Evolutionary conservation across 2,888 invertebrate genomes (phyloP).

Genomic region (Tetranychus truncatus): DNA sequence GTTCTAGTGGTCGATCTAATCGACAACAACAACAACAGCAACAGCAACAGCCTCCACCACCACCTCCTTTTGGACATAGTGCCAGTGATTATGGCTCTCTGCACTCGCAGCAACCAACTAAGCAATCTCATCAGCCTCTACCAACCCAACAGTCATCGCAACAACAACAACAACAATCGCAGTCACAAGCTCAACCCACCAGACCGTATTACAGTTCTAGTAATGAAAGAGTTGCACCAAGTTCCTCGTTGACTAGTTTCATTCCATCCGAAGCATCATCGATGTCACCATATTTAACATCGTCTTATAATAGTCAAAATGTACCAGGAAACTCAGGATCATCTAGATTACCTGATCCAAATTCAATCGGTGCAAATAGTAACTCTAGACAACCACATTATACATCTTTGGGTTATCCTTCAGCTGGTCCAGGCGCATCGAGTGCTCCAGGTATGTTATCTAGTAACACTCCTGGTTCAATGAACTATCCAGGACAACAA

Average conservation of each 20-base stretch:
- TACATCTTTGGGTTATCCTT: neutral
- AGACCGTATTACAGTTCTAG: conserved; percentile 19
- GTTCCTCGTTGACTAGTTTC: conserved; percentile 12
- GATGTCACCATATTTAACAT: conserved; percentile 10
- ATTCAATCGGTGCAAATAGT: neutral
- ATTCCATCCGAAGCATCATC: conserved; percentile 12
- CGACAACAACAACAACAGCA: neutral
- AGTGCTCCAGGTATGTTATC: conserved; percentile 5
- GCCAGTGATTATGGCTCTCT: conserved; percentile 12
- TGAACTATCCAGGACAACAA: conserved; percentile 8
- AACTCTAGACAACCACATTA: neutral
- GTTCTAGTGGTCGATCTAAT: neutral
- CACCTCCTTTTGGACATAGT: conserved; percentile 4
- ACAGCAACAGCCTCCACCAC: neutral
- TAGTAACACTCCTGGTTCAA: neutral
- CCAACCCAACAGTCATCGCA: neutral
- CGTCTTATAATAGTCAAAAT: conserved; percentile 8
- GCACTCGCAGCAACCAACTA: conserved; percentile 16
- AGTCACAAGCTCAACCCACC: conserved; percentile 18
- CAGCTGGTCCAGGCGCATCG: neutral
- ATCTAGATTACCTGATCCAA: neutral
- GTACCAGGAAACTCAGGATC: conserved; percentile 10
- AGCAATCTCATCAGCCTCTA: conserved; percentile 18
- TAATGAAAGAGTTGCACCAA: conserved; percentile 23
- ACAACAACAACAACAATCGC: conserved; percentile 5